These are phyloP conservation scores for Pachycephus smyrnensis DNA, from an alignment of 2,888 invertebrate species.

Conservation along the genomic window DNA sequence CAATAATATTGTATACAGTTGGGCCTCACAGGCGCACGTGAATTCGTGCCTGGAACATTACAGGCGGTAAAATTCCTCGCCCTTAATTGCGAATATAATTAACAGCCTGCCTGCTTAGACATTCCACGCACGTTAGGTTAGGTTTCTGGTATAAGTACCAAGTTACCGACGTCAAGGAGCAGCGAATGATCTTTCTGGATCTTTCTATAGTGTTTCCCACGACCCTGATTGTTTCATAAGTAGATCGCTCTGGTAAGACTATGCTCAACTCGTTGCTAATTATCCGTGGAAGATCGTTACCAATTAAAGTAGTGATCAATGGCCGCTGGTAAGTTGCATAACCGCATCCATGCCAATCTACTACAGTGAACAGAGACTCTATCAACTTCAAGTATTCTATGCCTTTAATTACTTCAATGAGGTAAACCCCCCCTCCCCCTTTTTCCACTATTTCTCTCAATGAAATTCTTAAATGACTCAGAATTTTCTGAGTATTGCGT, in stretches of 20 bases:
- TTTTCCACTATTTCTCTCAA: neutral
- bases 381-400: neutral
- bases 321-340: slow-evolving; percentile 20
- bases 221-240: slow-evolving; percentile 56
- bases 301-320: slow-evolving; percentile 49
- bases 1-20: neutral
- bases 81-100: slow-evolving; percentile 60
- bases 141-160: neutral
- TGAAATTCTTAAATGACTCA: neutral
- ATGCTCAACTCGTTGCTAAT: slow-evolving; percentile 54
- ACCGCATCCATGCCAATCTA: neutral
- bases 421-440: neutral
- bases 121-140: neutral
- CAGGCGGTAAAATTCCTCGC: slow-evolving; percentile 34
- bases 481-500: neutral
- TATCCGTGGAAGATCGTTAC: slow-evolving; percentile 48
- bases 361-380: neutral
- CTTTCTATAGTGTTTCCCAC: slow-evolving; percentile 45
- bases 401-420: neutral
- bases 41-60: slow-evolving; percentile 52
- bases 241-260: slow-evolving; percentile 52
- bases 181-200: neutral
- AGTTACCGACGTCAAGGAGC: neutral
- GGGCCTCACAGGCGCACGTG: slow-evolving; percentile 18
- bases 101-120: slow-evolving; percentile 41